These are phyloP conservation scores for Cantharis lateralis DNA, from an alignment of 2,888 invertebrate genomes.

Conservation along the genomic window DNA sequence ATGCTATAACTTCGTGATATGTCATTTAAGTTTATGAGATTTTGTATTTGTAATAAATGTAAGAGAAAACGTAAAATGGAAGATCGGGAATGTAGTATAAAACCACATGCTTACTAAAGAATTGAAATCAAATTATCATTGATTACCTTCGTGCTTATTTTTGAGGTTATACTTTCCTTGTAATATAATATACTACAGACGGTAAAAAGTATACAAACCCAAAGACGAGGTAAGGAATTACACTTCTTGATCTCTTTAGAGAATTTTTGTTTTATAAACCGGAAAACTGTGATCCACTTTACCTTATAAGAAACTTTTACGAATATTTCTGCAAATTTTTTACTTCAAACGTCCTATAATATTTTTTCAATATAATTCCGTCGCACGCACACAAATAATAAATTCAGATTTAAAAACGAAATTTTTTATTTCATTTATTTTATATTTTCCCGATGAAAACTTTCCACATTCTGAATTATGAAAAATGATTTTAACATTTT, in stretches of 20 bases:
- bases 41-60: constrained; percentile 17
- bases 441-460: not conserved
- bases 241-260: constrained; percentile 5
- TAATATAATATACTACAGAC: not conserved
- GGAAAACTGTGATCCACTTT: constrained; percentile 11
- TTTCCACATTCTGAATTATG: not conserved
- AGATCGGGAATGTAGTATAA: constrained; percentile 8
- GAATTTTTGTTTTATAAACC: constrained; percentile 14
- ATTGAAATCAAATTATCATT: constrained; percentile 16
- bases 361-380: not conserved
- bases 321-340: constrained; percentile 5
- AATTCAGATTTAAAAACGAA: not conserved
- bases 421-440: not conserved
- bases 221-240: constrained; percentile 6
- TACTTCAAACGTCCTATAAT: not conserved
- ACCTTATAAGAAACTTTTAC: constrained; percentile 7
- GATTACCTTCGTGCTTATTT: constrained; percentile 8
- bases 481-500: not conserved
- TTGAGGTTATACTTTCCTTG: constrained; percentile 1
- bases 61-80: constrained; percentile 2
- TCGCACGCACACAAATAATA: not conserved
- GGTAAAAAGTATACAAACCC: constrained; percentile 1
- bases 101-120: constrained; percentile 7
- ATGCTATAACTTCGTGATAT: constrained; percentile 10
- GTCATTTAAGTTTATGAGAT: constrained; percentile 13